Conservation (phyloP, 2,888 invertebrate species). For the Asteroscopus sphinx region DNA sequence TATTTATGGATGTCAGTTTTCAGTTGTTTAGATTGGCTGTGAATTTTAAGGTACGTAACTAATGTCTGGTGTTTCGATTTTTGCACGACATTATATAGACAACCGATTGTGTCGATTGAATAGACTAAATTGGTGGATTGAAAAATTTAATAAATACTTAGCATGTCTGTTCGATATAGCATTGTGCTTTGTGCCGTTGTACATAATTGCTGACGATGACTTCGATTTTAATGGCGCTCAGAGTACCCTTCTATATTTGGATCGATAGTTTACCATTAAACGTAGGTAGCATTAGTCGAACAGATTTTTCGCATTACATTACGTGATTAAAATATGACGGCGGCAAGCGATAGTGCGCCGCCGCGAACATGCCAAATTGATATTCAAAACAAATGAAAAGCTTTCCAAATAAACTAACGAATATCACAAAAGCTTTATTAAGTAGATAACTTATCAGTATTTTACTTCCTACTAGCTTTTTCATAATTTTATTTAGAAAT, state of each 20-base stretch:
- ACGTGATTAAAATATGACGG: conserved; percentile 75
- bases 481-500: conserved; percentile 15
- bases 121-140: conserved; percentile 63
- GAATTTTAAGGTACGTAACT: conserved; percentile 89
- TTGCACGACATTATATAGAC: conserved; percentile 76
- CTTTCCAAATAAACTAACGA: conserved; percentile 36
- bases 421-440: conserved; percentile 26
- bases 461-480: no score
- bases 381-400: conserved; percentile 63
- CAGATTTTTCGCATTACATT: conserved; percentile 84
- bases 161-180: conserved; percentile 81
- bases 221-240: conserved; percentile 81
- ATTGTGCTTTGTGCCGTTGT: conserved; percentile 81
- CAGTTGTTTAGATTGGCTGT: conserved; percentile 90
- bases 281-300: conserved; percentile 77
- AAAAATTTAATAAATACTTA: conserved; percentile 73
- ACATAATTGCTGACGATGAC: conserved; percentile 82
- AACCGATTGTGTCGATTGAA: conserved; percentile 45
- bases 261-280: conserved; percentile 86
- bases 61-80: conserved; percentile 79
- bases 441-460: background rate
- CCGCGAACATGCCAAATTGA: conserved; percentile 72
- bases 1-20: conserved; percentile 90
- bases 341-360: conserved; percentile 76
- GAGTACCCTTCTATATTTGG: conserved; percentile 84